These are phyloP conservation scores for Seriola quinqueradiata DNA, from an alignment of 2,113 vertebrate species.

Conservation along the genomic window DNA sequence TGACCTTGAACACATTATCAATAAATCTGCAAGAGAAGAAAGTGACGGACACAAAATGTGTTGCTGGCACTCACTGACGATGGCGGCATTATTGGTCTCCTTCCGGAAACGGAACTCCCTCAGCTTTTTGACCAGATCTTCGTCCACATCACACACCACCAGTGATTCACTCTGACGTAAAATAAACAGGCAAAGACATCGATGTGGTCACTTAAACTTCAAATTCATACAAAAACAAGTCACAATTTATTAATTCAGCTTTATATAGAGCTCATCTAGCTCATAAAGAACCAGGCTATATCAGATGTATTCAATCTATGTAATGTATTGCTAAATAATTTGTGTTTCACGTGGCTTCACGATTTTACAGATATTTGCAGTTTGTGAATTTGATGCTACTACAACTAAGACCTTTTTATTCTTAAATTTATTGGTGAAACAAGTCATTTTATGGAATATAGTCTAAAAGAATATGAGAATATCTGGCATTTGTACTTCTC, in stretches of 20 bases:
- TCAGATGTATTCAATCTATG: background rate
- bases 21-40: background rate
- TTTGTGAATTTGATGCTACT: background rate
- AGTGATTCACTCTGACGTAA: constrained; percentile 91
- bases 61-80: constrained; percentile 91
- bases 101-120: constrained; percentile 96
- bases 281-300: no score
- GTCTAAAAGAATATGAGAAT: background rate
- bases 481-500: background rate
- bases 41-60: background rate
- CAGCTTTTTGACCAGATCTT: constrained; percentile 94
- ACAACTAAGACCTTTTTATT: background rate
- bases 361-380: background rate
- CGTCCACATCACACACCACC: constrained; percentile 96
- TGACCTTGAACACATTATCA: background rate
- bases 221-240: background rate
- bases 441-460: background rate
- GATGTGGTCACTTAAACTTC: background rate
- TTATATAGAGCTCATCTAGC: no score
- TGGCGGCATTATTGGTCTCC: constrained; percentile 97
- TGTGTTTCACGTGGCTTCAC: background rate
- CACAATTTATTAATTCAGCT: no score
- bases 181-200: background rate
- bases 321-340: background rate
- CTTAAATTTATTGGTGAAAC: background rate